phyloP scores from a whole-genome alignment of 2,113 vertebrate species.

The Cochlearius cochlearius region DNA sequence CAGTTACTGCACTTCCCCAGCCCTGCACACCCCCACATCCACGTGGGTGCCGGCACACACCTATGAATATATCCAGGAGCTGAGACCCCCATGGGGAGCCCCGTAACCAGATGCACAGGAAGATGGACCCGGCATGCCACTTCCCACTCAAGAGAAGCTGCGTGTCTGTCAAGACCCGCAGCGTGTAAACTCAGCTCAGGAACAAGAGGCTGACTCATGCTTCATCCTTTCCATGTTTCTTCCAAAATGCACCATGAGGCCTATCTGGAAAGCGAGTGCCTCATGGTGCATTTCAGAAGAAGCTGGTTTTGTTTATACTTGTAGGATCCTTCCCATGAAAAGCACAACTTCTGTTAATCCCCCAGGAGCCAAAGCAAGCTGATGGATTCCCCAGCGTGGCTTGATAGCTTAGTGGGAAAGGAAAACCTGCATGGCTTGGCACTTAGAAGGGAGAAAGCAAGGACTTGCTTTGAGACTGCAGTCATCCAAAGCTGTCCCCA shows the following conservation, averaged over 20 bases:
- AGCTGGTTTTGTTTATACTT: not conserved
- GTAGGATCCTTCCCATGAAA: not conserved
- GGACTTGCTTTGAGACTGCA: not conserved
- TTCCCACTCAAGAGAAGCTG: not conserved
- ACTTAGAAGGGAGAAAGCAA: not conserved
- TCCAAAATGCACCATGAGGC: not conserved
- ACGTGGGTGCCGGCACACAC: rapidly evolving
- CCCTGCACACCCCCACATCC: not conserved
- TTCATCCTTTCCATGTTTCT: not conserved
- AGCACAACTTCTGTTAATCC: not conserved
- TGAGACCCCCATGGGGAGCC: not conserved
- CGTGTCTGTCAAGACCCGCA: rapidly evolving
- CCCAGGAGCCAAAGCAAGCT: not conserved
- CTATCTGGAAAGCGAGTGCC: not conserved
- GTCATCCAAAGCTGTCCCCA: not conserved
- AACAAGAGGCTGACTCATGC: not conserved
- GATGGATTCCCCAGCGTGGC: not conserved
- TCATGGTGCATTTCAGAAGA: not conserved
- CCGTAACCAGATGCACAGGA: not conserved
- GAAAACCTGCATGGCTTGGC: not conserved
- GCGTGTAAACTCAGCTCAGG: not conserved
- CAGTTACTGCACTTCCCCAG: no score
- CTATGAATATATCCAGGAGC: not conserved
- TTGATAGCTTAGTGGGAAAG: not conserved
- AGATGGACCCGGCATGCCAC: rapidly evolving